Conservation (phyloP, 2,113 vertebrate species). For the Progne subis region DNA sequence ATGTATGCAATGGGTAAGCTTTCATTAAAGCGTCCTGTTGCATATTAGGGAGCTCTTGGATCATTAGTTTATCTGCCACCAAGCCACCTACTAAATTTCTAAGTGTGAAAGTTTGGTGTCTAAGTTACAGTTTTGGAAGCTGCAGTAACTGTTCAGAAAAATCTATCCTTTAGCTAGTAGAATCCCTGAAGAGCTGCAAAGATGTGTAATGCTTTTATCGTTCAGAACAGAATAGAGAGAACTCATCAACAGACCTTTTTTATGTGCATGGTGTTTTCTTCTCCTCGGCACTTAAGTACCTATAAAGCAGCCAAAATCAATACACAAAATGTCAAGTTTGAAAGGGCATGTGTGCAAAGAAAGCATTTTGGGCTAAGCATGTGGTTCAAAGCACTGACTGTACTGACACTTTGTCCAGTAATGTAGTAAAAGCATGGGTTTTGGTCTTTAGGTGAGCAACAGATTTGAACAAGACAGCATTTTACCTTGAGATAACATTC, state of each 20-base stretch:
- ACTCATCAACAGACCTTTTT: background rate
- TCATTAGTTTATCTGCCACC: background rate
- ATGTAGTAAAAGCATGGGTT: background rate
- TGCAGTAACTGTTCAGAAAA: background rate
- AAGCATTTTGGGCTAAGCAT: background rate
- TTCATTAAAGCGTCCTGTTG: background rate
- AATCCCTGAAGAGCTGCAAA: background rate
- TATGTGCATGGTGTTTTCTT: background rate
- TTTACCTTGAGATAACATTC: background rate
- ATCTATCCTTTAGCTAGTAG: background rate
- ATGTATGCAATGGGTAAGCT: background rate
- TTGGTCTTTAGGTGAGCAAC: background rate
- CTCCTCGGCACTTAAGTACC: background rate
- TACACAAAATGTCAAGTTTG: constrained; percentile 8
- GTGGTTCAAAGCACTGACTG: background rate
- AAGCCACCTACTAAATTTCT: background rate
- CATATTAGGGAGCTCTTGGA: background rate
- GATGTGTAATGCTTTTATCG: background rate
- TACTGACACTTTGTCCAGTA: background rate
- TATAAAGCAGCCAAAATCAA: constrained; percentile 3
- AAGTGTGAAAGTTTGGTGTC: background rate
- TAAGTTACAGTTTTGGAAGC: background rate
- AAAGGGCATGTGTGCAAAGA: background rate
- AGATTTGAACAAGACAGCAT: background rate
- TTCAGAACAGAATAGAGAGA: background rate